A percentile compares a stretch with the other conserved stretches of the same genome.
Evolutionary conservation across 2,888 invertebrate species (phyloP).

Genomic region (Cylloceria caligata): DNA sequence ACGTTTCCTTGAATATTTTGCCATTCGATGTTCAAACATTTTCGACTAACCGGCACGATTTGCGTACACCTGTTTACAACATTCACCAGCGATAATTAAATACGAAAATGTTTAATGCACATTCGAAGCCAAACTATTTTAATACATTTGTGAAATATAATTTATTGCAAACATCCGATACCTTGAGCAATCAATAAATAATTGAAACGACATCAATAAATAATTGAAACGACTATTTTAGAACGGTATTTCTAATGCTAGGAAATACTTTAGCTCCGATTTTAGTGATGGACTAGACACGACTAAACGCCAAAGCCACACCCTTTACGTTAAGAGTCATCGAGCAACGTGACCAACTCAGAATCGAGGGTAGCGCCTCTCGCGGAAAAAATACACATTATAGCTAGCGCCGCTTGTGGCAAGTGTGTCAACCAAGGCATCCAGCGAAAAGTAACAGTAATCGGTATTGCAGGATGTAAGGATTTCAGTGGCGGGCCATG

Average conservation of each 20-base stretch:
- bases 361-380: no score
- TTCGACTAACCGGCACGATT: slow-evolving; percentile 82
- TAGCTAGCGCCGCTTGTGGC: no score
- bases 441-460: no score
- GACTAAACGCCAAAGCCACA: slow-evolving; percentile 42
- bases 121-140: neutral
- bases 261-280: slow-evolving; percentile 18
- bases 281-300: slow-evolving; percentile 48
- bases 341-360: no score
- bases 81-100: neutral
- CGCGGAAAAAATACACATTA: no score
- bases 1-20: slow-evolving; percentile 69
- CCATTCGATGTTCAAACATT: slow-evolving; percentile 65
- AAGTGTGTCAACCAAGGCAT: no score
- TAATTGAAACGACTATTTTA: neutral
- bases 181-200: slow-evolving; percentile 58
- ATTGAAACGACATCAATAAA: slow-evolving; percentile 51
- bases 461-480: no score
- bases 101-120: neutral
- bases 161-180: slow-evolving; percentile 34
- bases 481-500: no score
- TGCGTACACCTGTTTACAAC: slow-evolving; percentile 63
- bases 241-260: neutral
- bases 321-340: no score
- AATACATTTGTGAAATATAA: neutral